Evolutionary conservation across 2,797 vertebrate species (phyloP).

Genomic region (Gambelia wislizenii): DNA sequence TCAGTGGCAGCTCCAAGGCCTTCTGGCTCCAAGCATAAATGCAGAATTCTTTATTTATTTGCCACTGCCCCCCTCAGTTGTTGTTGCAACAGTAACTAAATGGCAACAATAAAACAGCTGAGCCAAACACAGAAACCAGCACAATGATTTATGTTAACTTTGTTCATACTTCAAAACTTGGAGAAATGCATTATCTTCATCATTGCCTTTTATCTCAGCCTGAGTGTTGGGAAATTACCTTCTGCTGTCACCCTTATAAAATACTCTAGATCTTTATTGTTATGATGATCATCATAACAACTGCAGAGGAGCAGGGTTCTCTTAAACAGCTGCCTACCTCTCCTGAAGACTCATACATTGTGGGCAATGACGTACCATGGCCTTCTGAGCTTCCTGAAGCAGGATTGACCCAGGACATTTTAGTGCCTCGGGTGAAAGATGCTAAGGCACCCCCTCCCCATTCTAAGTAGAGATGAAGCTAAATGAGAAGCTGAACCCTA

Average conservation of each 20-base stretch:
- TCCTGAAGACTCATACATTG: background rate
- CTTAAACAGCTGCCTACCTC: background rate
- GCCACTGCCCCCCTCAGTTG: background rate
- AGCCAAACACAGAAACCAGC: slow-evolving; percentile 30
- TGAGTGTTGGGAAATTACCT: slow-evolving; percentile 45
- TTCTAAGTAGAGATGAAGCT: background rate
- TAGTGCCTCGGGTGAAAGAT: no score
- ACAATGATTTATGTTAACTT: slow-evolving; percentile 23
- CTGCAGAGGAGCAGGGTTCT: slow-evolving; percentile 12
- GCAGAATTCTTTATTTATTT: background rate
- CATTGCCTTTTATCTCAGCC: slow-evolving; percentile 55
- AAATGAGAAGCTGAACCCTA: no score
- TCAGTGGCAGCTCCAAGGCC: background rate
- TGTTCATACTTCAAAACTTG: background rate
- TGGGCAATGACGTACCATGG: background rate
- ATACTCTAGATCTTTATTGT: slow-evolving; percentile 55
- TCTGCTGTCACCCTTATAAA: slow-evolving; percentile 46
- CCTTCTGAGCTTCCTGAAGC: no score
- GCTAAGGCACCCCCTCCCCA: background rate
- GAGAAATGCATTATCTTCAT: slow-evolving; percentile 42
- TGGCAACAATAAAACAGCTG: background rate
- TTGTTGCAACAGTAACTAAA: background rate
- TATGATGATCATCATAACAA: slow-evolving; percentile 13
- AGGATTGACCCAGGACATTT: no score
- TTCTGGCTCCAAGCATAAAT: slow-evolving; percentile 20